phyloP scores from a whole-genome alignment of 2,113 vertebrate species.

The Leucopternis melanops region DNA sequence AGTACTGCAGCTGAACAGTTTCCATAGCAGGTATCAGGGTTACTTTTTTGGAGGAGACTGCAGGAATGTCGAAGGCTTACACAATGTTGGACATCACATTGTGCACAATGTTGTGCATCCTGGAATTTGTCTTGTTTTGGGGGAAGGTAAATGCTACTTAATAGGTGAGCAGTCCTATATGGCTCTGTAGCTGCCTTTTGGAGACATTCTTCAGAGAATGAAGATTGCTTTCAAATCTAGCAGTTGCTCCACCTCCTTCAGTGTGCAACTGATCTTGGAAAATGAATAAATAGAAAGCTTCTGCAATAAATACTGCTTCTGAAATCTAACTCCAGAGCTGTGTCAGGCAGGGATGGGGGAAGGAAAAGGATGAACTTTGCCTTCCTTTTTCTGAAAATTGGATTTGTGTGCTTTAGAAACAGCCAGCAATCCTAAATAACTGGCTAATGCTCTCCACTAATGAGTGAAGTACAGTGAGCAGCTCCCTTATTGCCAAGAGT shows the following conservation, averaged over 20 bases:
- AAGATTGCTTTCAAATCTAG: background rate
- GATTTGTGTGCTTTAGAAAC: background rate
- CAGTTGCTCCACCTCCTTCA: background rate
- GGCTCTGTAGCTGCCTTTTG: background rate
- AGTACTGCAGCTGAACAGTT: background rate
- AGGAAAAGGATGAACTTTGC: slow-evolving; percentile 14
- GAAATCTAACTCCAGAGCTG: background rate
- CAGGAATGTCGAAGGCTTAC: background rate
- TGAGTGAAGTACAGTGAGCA: background rate
- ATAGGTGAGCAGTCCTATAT: background rate
- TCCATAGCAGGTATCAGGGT: background rate
- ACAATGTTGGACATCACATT: accelerated
- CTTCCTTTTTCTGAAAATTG: slow-evolving; percentile 13
- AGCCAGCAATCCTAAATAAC: background rate
- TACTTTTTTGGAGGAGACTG: background rate
- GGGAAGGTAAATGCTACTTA: background rate
- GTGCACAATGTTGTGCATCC: too few relatives aligned
- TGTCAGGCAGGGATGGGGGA: background rate
- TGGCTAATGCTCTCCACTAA: background rate
- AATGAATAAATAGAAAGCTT: slow-evolving; percentile 25
- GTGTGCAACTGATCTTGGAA: background rate
- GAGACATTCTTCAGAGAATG: background rate
- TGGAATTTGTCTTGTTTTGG: background rate
- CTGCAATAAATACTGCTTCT: slow-evolving; percentile 30
- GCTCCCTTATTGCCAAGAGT: background rate